These are phyloP conservation scores for Hephaestus fuliginosus DNA, from an alignment of 2,797 vertebrate species.

Conservation along the genomic window DNA sequence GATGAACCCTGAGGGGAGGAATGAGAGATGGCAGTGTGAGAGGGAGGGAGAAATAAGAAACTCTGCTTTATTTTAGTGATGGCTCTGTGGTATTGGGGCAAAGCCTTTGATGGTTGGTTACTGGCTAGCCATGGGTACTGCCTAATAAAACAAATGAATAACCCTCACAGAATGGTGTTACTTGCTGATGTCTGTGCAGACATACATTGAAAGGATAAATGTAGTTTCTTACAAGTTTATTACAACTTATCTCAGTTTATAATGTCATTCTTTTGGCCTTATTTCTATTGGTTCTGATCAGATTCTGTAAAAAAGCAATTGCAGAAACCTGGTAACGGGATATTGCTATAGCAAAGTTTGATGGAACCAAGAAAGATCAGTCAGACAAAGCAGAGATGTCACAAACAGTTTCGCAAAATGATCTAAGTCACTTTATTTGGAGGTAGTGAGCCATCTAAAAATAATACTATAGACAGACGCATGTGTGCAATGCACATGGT, in stretches of 20 bases:
- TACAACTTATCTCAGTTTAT: conserved; percentile 4
- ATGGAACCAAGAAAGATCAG: not conserved
- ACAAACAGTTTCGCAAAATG: not conserved
- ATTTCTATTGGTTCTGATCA: conserved; percentile 19
- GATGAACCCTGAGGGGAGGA: conserved; percentile 80
- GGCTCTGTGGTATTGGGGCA: conserved; percentile 70
- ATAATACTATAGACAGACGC: too few relatives aligned
- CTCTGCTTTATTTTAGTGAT: conserved; percentile 77
- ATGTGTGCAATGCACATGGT: not conserved
- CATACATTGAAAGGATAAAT: conserved; percentile 10
- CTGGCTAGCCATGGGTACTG: conserved; percentile 65
- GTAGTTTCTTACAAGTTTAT: not conserved
- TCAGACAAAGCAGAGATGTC: not conserved
- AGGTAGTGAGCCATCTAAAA: not conserved
- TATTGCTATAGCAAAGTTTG: not conserved
- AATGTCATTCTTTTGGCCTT: conserved; percentile 21
- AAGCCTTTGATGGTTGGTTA: conserved; percentile 77
- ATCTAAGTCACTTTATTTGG: not conserved
- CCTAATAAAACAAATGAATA: conserved; percentile 72
- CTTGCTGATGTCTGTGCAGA: conserved; percentile 40
- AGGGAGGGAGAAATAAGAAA: conserved; percentile 72
- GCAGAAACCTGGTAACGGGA: not conserved
- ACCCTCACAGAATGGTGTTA: conserved; percentile 50
- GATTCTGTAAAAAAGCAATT: conserved; percentile 4
- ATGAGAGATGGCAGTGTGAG: conserved; percentile 68